Evolutionary conservation across 2,113 vertebrate species (phyloP), one percentile per base, ranked within the genome.

Genomic region (Cairina moschata): DNA sequence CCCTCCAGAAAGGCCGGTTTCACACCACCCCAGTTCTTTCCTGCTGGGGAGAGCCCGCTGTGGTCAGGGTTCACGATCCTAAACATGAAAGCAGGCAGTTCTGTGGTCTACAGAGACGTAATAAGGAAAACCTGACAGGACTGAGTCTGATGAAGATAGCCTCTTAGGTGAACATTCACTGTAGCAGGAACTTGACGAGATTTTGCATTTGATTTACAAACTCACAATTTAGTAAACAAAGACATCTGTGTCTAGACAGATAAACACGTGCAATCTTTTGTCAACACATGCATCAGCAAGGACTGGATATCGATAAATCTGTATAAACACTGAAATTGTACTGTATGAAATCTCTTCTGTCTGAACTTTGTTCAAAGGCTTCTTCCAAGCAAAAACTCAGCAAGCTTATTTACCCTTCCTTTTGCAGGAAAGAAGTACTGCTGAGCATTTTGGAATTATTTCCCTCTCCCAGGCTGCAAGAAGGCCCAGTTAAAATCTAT

Each of bases 391-490:
- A 1, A 25, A 63, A 50, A 48, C 21, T 28, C 58, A 56, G 52
- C 9, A 29, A n/a, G 23, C 29, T 26, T 46, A 23, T 23, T 74
- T 9, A 13, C 25, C 11, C 25, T 36, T 28, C 34, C 7, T 28
- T 32, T 28, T 9, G 9, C 3, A 8, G 59, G 77, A 48, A 66
- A 13, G 23, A 8, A 2, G 86, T 21, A 38, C 60, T 0, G 36
- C 59, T 9, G 72, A 69, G 54, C 1, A 1, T 4, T 21, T n/a
- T 23, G 3, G 11, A 28, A 40, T 16, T 0, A 0, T 15, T 54
- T 59, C 76, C 18, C 58, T 50, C 16, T 59, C 34, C 34, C 0
- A 0, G 56, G 23, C 21, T 54, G 42, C 25, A 44, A 15, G 55
- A 8, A 4, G 23, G 44, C 40, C 56, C 66, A 79, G 1, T 29